A percentile compares a stretch with the other conserved stretches of the same genome.
Conservation (phyloP, 2,113 vertebrate genomes). For the Axis porcinus region DNA sequence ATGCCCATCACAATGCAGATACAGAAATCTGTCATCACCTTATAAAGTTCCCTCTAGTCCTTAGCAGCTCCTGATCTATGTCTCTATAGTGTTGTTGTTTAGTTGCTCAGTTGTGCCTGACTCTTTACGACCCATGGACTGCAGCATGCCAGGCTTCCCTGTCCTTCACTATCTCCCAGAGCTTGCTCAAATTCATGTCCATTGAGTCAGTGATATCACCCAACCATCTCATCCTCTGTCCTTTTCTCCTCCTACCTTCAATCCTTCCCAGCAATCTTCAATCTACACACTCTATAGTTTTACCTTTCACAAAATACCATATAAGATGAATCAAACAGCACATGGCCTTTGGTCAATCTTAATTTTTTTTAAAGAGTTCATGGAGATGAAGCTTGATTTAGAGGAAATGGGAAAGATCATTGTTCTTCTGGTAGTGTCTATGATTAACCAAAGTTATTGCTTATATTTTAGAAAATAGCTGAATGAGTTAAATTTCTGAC, state of each 20-base stretch:
- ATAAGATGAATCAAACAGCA: no score
- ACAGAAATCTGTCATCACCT: background rate
- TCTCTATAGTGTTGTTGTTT: background rate
- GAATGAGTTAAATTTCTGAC: constrained; percentile 5
- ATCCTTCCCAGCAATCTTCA: background rate
- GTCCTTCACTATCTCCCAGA: background rate
- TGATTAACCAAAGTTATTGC: background rate
- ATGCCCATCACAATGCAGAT: background rate
- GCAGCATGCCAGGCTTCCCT: background rate
- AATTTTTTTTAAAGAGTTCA: background rate
- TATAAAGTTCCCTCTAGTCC: background rate
- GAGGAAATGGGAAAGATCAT: background rate
- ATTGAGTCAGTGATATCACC: background rate
- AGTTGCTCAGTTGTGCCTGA: background rate
- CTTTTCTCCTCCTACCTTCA: background rate
- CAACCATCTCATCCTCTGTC: background rate
- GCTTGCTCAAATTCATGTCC: background rate
- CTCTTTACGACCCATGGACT: background rate
- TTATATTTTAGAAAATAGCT: background rate
- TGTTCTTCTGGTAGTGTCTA: background rate
- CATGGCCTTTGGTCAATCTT: background rate
- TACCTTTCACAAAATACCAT: background rate
- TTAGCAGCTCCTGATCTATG: background rate
- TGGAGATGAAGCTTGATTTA: background rate
- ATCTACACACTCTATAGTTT: background rate